Base-by-base conservation (phyloP, 2,888 invertebrate genomes). In the Gortyna flavago region DNA sequence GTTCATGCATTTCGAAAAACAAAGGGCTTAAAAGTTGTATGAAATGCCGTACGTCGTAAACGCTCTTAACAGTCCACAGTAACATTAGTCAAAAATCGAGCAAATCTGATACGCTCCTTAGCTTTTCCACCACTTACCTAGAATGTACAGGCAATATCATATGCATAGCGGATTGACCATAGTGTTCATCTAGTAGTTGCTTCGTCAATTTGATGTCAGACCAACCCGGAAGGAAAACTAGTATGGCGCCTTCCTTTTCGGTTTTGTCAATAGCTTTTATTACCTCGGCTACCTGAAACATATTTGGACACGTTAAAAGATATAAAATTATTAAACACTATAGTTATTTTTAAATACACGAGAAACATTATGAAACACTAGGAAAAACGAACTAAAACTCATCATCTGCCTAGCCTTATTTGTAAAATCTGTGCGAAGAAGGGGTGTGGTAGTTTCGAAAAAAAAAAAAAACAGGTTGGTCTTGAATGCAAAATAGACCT, bases 151-250 rank as follows among this genome's bases (percentile, higher is more conserved):
- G 97, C 66, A 97, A 77, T 59, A 97, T 91, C 66, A 96, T 73
- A 83, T 96, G 94, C 21, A 91, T 79, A 0, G 87, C 80, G 0
- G 93, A 91, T 2, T 88, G 78, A 1, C 80, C 77, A 48, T 91
- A 94, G 25, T 89, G 84, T 41, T 94, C 89, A 35, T 97, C 95
- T 18, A 97, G 85, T n/a, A 97, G 69, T 29, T 93, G 93, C 70
- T 96, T 95, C 0, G 97, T 93, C 68, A 93, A 93, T 41, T 94
- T 95, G 62, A 98, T 98, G 80, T 98, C 98, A 5, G 97, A 94
- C 98, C 98, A 98, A 25, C 98, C 98, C 29, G 98, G 98, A 13
- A 98, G 96, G 86, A 98, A 98, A 64, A 97, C 97, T 69, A 98
- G 94, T 87, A 98, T 98, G 0, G 98, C 98, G 1, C 98, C 98